Base-by-base conservation (phyloP, 2,113 vertebrate genomes). In the Arothron firmamentum region DNA sequence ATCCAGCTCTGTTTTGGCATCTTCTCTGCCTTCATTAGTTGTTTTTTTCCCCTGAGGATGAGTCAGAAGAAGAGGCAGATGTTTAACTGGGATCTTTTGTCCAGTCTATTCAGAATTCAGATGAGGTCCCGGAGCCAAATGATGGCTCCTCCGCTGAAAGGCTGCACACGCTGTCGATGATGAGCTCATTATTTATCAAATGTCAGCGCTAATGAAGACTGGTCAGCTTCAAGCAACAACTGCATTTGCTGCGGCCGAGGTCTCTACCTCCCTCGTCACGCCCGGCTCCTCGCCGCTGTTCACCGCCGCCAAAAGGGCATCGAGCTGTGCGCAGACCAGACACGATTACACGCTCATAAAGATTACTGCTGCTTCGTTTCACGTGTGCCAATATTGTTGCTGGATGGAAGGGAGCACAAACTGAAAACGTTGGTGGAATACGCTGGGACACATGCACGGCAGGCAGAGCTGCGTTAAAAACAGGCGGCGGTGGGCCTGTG, bases 191-290 rank as follows among this genome's bases (percentile, higher is more conserved):
- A 67, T 67, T 67, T 72, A 21, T 52, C 57, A 84, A 82, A 80
- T 77, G 79, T 81, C 77, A 69, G 42, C 12, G 48, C 61, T 78
- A 75, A 78, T 73, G 59, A 77, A 75, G 76, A 84, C 67, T 62
- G 74, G 67, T 79, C 60, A 69, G 70, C 70, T 82, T 81, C 67
- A 55, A 57, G 63, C 70, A 58, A 52, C 53, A 8, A 66, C 62
- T 72, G 53, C 55, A 62, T 85, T 71, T 65, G 65, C 55, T 67
- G 74, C 59, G 70, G 79, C 78, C 61, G 52, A 75, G 70, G 52
- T 56, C 70, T 72, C 63, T 21, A 59, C 19, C 15, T 72, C 72
- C 61, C 66, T 65, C 10, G 34, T 77, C 74, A 66, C 25, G 42
- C 59, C 20, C 49, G 5, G 20, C 15, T 52, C 43, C 21, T 65